phyloP scores from a whole-genome alignment of 23 tunicate genomes.

The Halocynthia roretzi region DNA sequence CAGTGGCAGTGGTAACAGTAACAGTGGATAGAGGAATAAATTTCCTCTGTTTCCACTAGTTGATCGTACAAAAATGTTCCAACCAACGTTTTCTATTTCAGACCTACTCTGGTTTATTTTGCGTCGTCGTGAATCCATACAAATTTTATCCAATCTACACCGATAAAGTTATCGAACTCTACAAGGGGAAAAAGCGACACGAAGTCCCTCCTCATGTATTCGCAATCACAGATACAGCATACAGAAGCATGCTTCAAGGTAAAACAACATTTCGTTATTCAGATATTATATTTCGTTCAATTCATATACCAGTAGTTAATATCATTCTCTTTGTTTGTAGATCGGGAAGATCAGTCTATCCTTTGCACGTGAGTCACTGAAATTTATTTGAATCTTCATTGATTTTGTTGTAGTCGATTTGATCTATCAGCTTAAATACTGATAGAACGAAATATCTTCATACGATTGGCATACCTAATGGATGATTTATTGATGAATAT shows the following conservation, averaged over 20 bases:
- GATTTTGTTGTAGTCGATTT: too few species aligned
- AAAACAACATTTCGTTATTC: neutral
- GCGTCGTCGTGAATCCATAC: conserved; percentile 99
- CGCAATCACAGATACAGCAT: conserved; percentile 98
- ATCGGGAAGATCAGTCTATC: conserved; percentile 97
- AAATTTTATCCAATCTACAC: conserved; percentile 96
- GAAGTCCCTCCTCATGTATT: conserved; percentile 99
- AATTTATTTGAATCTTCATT: neutral
- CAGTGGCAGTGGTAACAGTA: too few species aligned
- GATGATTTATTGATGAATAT: too few species aligned
- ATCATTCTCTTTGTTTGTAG: conserved; percentile 27
- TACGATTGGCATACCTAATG: too few species aligned
- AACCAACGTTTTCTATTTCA: conserved; percentile 14
- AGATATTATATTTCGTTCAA: neutral
- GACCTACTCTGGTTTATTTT: conserved; percentile 98
- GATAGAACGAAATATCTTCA: too few species aligned
- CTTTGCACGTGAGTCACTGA: conserved; percentile 92
- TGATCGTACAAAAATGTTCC: neutral
- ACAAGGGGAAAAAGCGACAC: conserved; percentile 98
- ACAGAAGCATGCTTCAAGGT: conserved; percentile 99
- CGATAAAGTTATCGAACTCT: conserved; percentile 95
- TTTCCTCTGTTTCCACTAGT: neutral
- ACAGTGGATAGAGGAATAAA: too few species aligned
- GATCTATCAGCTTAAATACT: too few species aligned
- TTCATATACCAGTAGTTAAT: neutral